Percentiles rank a stretch among this genome's conserved stretches.
These are phyloP conservation scores for Leptura quadrifasciata DNA, from an alignment of 2,888 invertebrate genomes.

Conservation along the genomic window DNA sequence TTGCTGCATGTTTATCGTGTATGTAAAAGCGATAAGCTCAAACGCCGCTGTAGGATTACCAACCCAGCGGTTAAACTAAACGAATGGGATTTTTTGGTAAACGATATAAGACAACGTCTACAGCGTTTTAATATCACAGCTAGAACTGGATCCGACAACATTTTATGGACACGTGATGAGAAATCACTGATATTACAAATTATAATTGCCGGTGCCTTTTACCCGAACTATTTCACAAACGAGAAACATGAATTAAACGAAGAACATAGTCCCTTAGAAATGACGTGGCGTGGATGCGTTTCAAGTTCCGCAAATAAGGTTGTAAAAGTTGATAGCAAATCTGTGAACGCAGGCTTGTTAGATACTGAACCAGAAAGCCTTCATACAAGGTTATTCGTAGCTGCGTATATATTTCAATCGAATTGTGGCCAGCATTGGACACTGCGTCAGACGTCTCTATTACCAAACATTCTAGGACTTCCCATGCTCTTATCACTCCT, in stretches of 20 bases:
- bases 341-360: slow-evolving; percentile 90
- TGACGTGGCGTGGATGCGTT: slow-evolving; percentile 79
- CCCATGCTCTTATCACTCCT: slow-evolving; percentile 85
- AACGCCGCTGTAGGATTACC: slow-evolving; percentile 79
- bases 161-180: slow-evolving; percentile 74
- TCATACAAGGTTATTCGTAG: slow-evolving; percentile 81
- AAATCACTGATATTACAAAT: slow-evolving; percentile 81
- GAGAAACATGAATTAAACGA: slow-evolving; percentile 87
- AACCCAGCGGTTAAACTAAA: slow-evolving; percentile 83
- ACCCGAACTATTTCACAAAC: slow-evolving; percentile 92
- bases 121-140: slow-evolving; percentile 78
- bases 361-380: slow-evolving; percentile 87
- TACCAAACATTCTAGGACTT: slow-evolving; percentile 92
- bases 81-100: slow-evolving; percentile 83
- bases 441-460: slow-evolving; percentile 87
- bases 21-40: no score
- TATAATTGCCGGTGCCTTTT: slow-evolving; percentile 91
- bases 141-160: slow-evolving; percentile 68
- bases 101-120: slow-evolving; percentile 82
- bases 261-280: slow-evolving; percentile 89
- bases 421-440: slow-evolving; percentile 64
- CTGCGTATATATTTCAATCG: slow-evolving; percentile 79
- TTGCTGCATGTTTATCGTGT: slow-evolving; percentile 74
- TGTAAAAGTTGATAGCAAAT: slow-evolving; percentile 83
- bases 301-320: slow-evolving; percentile 77